A percentile compares a stretch with the other conserved stretches of the same genome.
These are phyloP conservation scores for Myioborus miniatus DNA, from an alignment of 2,797 vertebrate genomes.

Conservation along the genomic window DNA sequence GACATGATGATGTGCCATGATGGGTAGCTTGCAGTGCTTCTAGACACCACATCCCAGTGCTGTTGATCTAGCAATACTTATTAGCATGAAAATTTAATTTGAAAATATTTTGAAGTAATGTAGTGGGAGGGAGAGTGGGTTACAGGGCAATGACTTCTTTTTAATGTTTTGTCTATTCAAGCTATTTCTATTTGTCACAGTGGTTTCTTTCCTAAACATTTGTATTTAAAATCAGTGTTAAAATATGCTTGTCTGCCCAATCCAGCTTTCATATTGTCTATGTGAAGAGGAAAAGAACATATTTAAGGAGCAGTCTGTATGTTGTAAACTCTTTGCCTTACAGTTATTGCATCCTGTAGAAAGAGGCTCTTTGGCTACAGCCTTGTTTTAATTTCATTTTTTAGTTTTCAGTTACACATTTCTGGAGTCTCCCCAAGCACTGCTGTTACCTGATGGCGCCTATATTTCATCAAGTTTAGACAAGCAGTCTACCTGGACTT, in stretches of 20 bases:
- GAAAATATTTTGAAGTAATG: neutral
- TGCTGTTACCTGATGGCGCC: constrained; percentile 91
- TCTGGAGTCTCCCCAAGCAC: constrained; percentile 80
- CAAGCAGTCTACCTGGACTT: constrained; percentile 85
- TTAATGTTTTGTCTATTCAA: neutral
- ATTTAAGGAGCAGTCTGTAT: constrained; percentile 49
- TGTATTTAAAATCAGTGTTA: neutral
- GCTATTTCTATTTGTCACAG: neutral
- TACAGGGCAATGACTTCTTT: neutral
- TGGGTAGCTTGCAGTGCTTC: neutral
- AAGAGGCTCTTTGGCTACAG: constrained; percentile 73
- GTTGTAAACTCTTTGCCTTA: constrained; percentile 25
- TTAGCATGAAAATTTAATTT: constrained; percentile 38
- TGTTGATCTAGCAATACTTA: constrained; percentile 18
- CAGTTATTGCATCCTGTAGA: constrained; percentile 71
- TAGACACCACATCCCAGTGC: neutral
- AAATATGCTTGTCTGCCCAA: neutral
- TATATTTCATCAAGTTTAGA: constrained; percentile 85
- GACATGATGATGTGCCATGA: neutral
- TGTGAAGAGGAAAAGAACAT: constrained; percentile 35
- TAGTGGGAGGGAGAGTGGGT: neutral
- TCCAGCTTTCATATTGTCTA: constrained; percentile 30
- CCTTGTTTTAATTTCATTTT: constrained; percentile 83
- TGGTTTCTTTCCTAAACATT: neutral
- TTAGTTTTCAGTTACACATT: constrained; percentile 90